A percentile compares a stretch with the other conserved stretches of the same genome.
Evolutionary conservation across 2,888 invertebrate species (phyloP).

Genomic region (Esperia sulphurella): DNA sequence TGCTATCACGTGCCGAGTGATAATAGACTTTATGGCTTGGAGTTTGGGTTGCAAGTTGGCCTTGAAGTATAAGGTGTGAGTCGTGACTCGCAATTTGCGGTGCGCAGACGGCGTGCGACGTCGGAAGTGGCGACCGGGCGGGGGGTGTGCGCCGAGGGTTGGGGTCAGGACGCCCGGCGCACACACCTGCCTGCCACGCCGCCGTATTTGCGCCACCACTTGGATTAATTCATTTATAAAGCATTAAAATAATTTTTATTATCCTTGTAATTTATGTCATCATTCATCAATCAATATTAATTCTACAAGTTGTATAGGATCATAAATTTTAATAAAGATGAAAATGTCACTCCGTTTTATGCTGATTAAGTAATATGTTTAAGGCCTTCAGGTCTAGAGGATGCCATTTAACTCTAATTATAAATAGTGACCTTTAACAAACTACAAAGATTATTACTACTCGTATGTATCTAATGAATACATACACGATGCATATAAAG

Average conservation of each 20-base stretch:
- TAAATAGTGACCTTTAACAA: too few species aligned
- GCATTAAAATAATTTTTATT: conserved; percentile 11
- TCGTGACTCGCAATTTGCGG: conserved; percentile 36
- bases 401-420: too few species aligned
- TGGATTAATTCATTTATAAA: conserved; percentile 20
- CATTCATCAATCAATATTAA: neutral
- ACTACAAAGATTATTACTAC: too few species aligned
- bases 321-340: neutral
- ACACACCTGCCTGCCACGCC: conserved; percentile 56
- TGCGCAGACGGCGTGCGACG: conserved; percentile 31
- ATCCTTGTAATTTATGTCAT: neutral
- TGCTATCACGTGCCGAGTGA: conserved; percentile 21
- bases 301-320: neutral
- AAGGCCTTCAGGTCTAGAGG: too few species aligned
- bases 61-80: conserved; percentile 11
- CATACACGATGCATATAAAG: too few species aligned
- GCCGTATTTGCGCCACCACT: conserved; percentile 35
- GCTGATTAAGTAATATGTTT: neutral
- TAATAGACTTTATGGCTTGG: conserved; percentile 25
- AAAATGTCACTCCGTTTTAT: neutral
- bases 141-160: conserved; percentile 9
- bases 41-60: conserved; percentile 16
- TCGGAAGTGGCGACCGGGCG: conserved; percentile 36
- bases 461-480: too few species aligned
- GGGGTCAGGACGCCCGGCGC: conserved; percentile 25